Conservation (phyloP, 2,113 vertebrate genomes). For the Rafetus swinhoei region DNA sequence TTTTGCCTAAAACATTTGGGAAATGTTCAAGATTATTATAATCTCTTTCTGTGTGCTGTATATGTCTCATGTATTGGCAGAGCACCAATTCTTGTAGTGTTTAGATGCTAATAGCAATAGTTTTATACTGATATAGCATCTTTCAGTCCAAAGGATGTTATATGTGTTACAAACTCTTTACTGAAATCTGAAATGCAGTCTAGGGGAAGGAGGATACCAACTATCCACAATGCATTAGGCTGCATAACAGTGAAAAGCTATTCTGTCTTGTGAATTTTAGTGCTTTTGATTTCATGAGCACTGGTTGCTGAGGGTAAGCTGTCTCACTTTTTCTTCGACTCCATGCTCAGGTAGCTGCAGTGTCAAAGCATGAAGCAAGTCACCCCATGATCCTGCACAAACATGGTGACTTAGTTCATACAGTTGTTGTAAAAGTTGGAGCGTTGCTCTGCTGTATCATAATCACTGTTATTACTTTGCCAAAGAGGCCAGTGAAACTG, state of each 20-base stretch:
- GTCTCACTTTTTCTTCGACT: neutral
- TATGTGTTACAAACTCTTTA: neutral
- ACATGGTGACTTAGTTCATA: neutral
- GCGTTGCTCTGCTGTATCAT: neutral
- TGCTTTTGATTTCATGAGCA: neutral
- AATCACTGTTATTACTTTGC: neutral
- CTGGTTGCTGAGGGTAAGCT: neutral
- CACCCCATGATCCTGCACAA: neutral
- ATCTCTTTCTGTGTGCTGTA: neutral
- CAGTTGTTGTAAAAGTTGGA: fast-evolving
- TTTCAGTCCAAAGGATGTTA: neutral
- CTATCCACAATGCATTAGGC: neutral
- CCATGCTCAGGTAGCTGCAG: fast-evolving
- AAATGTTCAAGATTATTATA: neutral
- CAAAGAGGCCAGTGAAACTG: neutral
- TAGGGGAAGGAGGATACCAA: neutral
- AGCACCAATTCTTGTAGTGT: neutral
- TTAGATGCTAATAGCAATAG: neutral
- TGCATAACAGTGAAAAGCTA: neutral
- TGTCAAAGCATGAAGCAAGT: neutral
- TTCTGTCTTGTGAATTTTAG: neutral
- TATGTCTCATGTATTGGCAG: neutral
- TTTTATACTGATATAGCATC: neutral
- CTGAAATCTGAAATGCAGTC: neutral
- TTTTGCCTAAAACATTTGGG: neutral